Evolutionary conservation across 1,140 invertebrate genomes (phyloP), one percentile per base, ranked within the genome.

Genomic region (Achatina immaculata): DNA sequence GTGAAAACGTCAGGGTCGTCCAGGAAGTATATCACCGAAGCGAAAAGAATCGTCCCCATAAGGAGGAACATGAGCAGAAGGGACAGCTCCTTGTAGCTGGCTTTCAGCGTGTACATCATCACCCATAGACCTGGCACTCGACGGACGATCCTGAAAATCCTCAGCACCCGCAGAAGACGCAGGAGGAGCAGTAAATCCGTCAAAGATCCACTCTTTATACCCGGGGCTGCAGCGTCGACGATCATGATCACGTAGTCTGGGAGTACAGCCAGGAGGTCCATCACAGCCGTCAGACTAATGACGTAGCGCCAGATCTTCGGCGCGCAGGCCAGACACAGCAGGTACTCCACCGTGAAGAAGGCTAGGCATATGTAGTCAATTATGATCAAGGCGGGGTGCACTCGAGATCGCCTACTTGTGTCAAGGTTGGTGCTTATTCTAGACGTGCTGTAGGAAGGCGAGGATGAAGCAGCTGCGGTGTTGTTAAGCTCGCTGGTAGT

Each of bases 11-110:
- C 73, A 28, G 75, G 28, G 74, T 84, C 81, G 31, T 84, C 85
- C 34, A 81, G 81, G 79, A 78, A 86, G 68, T 83, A 88, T 88
- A 96, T 96, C 90, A 99, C 93, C 89, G 96, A 98, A 84, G 97
- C 97, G 93, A 99, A 99, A 93, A 99, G 98, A 87, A 99, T 94
- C 88, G 99, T 97, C 87, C 98, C 98, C 94, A 99, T 98, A 86
- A 98, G 96, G 9, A 62, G 94, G 93, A 99, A 99, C 89, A 99
- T 95, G 95, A 98, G 97, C 83, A 99, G 94, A 90, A 99, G 94
- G 85, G 97, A 97, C 86, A 99, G 94, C 93, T 99, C 98, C 92
- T 98, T 98, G 93, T 99, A 98, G 85, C 97, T 98, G 92, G 98
- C 98, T 88, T 96, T 94, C 89, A 99, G 94, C 72, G 98, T 99